phyloP scores from a whole-genome alignment of 2,113 vertebrate species.

The Tetrax tetrax region DNA sequence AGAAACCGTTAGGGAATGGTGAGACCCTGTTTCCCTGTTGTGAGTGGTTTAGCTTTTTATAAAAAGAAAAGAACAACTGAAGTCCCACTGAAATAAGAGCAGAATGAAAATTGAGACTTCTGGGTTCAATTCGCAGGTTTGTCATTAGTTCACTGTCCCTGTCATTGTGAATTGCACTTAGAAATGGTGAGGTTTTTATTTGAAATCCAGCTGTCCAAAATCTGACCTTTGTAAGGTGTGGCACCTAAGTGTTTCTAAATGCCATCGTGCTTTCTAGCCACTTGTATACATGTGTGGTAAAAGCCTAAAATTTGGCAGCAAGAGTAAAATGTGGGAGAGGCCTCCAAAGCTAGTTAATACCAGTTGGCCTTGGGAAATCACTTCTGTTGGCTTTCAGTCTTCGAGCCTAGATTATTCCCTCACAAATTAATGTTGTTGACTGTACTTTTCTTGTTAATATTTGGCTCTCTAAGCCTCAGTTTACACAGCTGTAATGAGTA shows the following conservation, averaged over 20 bases:
- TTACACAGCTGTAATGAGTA: constrained; percentile 26
- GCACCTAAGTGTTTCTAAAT: background rate
- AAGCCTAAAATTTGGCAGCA: background rate
- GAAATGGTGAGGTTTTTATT: background rate
- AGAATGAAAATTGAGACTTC: background rate
- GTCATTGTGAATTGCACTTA: background rate
- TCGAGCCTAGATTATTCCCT: background rate
- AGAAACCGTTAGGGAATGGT: background rate
- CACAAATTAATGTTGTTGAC: constrained; percentile 5
- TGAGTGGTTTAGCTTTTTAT: background rate
- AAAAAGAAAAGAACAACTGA: background rate
- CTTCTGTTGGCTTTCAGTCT: background rate
- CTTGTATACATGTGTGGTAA: background rate
- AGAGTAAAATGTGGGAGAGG: background rate
- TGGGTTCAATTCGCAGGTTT: background rate
- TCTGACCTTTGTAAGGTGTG: background rate
- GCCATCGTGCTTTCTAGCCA: background rate
- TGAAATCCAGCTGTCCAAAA: background rate
- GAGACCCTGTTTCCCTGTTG: background rate
- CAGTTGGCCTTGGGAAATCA: background rate
- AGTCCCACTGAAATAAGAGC: background rate
- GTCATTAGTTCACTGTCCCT: background rate
- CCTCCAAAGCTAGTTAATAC: background rate
- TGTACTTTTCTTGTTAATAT: background rate
- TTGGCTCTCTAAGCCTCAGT: constrained; percentile 14